phyloP scores from a whole-genome alignment of 2,888 invertebrate species.

The Dryadula phaetusa region DNA sequence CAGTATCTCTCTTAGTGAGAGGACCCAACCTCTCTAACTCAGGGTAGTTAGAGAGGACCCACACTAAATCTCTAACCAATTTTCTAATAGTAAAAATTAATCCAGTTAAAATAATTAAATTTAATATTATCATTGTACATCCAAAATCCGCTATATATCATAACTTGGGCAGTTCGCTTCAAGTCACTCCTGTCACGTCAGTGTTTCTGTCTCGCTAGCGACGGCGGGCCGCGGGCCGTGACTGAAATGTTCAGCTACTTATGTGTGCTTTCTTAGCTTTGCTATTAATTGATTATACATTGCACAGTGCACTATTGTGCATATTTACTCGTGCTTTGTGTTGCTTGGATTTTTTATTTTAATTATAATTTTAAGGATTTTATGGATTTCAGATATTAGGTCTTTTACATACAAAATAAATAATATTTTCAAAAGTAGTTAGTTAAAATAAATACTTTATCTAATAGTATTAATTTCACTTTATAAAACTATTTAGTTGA shows the following conservation, averaged over 20 bases:
- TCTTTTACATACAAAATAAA: no score
- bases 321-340: conserved; percentile 1
- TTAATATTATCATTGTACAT: not conserved
- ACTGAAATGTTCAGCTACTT: conserved; percentile 34
- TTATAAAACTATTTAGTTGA: not conserved
- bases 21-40: no score
- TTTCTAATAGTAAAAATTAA: no score
- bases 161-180: conserved; percentile 44
- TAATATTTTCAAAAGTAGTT: no score
- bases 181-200: conserved; percentile 48
- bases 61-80: no score
- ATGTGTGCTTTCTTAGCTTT: conserved; percentile 34
- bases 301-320: not conserved
- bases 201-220: conserved; percentile 43
- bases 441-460: no score
- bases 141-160: conserved; percentile 34
- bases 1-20: no score
- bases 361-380: no score
- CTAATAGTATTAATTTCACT: not conserved
- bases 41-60: no score
- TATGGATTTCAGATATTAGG: no score
- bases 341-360: not conserved
- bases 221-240: conserved; percentile 32
- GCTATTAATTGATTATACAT: conserved; percentile 29
- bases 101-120: not conserved